Evolutionary conservation across 2,888 invertebrate genomes (phyloP), one percentile per base, ranked within the genome.

Genomic region (Heliconius erato): DNA sequence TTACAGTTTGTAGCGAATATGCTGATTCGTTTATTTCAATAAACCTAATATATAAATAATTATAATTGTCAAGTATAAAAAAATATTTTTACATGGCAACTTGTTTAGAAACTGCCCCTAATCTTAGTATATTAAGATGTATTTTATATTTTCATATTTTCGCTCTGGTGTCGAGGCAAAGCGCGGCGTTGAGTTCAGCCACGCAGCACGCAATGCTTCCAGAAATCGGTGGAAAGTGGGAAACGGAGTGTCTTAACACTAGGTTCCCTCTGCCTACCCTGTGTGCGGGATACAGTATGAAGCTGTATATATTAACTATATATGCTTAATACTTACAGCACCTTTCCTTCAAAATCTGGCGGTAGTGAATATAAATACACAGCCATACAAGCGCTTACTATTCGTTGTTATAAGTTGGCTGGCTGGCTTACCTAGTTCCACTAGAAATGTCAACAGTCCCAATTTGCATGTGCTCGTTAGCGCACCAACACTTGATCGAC

Each of bases 381-480:
- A 54, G 19, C 77, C 84, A 74, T 65, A 71, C 79, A n/a, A 65
- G 44, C 65, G 78, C 71, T 63, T 69, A 74, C 78, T 49, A 77
- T 81, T 84, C 86, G 88, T 88, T 69, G 79, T 80, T 79, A 82
- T 81, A 76, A 23, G 54, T 49, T 72, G 16, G 16, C 35, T 59
- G 23, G 54, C 67, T 74, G 44, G 74, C 76, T 74, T 67, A 69
- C 84, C 84, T 84, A 84, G 82, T 77, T 86, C 85, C 88, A 78
- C 90, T 87, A 87, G 91, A 90, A 94, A 95, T 94, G 95, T 95
- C 94, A 94, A 93, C 89, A 86, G 88, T 85, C 83, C 87, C 88
- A 91, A 95, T 96, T 96, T 96, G 95, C 95, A 96, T 96, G 93
- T 89, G 93, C 95, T 96, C 93, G 95, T 96, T 96, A 96, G 94